These are phyloP conservation scores for Boulengeromyrus knoepffleri DNA, from an alignment of 2,113 vertebrate species.

Conservation along the genomic window DNA sequence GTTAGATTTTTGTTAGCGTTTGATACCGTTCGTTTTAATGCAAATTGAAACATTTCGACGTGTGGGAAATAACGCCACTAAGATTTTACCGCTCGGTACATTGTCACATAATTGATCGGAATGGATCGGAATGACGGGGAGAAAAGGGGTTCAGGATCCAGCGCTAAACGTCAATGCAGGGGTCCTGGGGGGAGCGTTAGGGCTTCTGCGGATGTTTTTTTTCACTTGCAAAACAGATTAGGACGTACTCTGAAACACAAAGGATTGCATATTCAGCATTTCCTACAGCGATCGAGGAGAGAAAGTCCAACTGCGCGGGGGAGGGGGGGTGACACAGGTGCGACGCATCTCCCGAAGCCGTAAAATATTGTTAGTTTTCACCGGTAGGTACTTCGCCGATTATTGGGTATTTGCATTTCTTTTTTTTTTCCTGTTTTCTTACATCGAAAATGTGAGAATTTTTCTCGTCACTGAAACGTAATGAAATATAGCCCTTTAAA, in stretches of 20 bases:
- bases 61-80: background rate
- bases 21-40: background rate
- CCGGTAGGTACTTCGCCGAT: background rate
- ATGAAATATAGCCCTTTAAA: background rate
- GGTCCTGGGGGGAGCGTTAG: conserved; percentile 54
- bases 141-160: background rate
- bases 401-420: background rate
- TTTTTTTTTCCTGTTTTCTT: background rate
- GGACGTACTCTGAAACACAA: conserved; percentile 59
- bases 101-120: conserved; percentile 26
- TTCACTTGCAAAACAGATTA: conserved; percentile 75
- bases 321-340: background rate
- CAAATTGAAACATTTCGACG: background rate
- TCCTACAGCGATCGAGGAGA: conserved; percentile 57
- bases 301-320: conserved; percentile 48
- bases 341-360: background rate
- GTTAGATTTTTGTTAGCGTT: background rate
- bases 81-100: background rate
- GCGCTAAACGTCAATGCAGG: conserved; percentile 36
- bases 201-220: conserved; percentile 61
- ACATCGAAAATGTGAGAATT: background rate
- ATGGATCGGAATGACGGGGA: background rate
- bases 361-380: background rate
- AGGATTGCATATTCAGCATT: conserved; percentile 56
- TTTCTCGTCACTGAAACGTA: background rate